Base-by-base conservation (phyloP, 2,113 vertebrate species). In the Chrysemys picta region DNA sequence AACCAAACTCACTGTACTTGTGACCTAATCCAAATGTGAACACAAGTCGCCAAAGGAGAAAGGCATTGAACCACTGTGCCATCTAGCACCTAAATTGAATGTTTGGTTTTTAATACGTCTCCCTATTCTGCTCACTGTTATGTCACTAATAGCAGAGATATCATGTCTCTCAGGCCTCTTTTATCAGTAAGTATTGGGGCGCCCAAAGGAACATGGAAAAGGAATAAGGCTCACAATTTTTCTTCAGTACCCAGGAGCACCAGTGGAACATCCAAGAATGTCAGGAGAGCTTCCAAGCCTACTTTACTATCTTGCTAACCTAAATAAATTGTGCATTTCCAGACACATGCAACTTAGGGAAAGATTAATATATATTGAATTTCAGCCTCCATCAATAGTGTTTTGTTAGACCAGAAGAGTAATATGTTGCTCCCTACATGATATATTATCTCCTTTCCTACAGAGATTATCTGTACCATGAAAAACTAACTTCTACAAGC, bases 351-450 rank as follows among this genome's bases (percentile, higher is more conserved):
- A 35, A 50, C n/a, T 92, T 57, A 85, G 29, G 50, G 35, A 90
- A 94, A 85, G 27, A 69, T 3, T 52, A 83, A 12, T 47, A 93
- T 12, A 0, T 72, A 75, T 45, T 89, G 62, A 94, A 90, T 95
- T 94, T 88, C 65, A 87, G 78, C n/a, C 80, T 86, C 84, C 19
- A 87, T 92, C 31, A 56, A 10, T 90, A 94, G 42, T 25, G 4
- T 69, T 89, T 86, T 52, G 80, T 93, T 92, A 92, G 83, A 42
- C 16, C 52, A 87, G 29, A 95, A 96, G n/a, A 93, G 50, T 76
- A 95, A 91, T 90, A 87, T 47, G 2, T 85, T 94, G 5, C 4
- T 96, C 29, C 80, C 45, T 84, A 82, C 5, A 22, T 0, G 4
- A 81, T 56, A 76, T 42, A 82, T 88, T 78, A 80, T 87, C 57